These are phyloP conservation scores for Enteromius paludinosus DNA, from an alignment of 2,797 vertebrate species.

Conservation along the genomic window DNA sequence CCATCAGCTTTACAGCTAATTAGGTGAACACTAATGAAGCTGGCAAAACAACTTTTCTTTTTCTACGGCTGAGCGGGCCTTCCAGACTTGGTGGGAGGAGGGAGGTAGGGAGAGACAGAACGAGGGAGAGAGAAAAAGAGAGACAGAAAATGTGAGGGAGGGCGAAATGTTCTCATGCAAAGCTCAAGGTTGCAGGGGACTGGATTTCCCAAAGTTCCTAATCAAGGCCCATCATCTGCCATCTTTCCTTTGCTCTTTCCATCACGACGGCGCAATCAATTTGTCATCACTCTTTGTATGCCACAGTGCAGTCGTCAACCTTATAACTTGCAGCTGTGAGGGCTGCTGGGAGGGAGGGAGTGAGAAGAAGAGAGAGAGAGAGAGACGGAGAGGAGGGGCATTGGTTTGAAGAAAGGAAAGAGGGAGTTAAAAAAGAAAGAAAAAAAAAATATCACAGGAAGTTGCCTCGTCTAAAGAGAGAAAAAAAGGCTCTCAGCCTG, in stretches of 20 bases:
- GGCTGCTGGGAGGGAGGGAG: slow-evolving; percentile 66
- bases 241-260: slow-evolving; percentile 85
- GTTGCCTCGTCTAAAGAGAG: slow-evolving; percentile 78
- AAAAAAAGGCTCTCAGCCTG: slow-evolving; percentile 72
- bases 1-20: slow-evolving; percentile 99
- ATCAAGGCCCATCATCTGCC: slow-evolving; percentile 87
- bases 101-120: slow-evolving; percentile 42
- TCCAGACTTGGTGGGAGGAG: slow-evolving; percentile 76
- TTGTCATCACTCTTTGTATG: slow-evolving; percentile 90
- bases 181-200: slow-evolving; percentile 86
- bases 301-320: slow-evolving; percentile 87
- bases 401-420: slow-evolving; percentile 32
- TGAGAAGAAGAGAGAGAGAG: slow-evolving; percentile 33
- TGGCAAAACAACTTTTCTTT: slow-evolving; percentile 99
- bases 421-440: slow-evolving; percentile 38
- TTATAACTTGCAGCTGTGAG: slow-evolving; percentile 88
- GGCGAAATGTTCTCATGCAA: slow-evolving; percentile 74
- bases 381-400: slow-evolving; percentile 39
- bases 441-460: slow-evolving; percentile 67
- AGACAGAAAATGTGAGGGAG: slow-evolving; percentile 66
- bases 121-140: slow-evolving; percentile 45
- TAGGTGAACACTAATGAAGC: slow-evolving; percentile 99
- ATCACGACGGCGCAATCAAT: slow-evolving; percentile 90
- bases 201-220: slow-evolving; percentile 85
- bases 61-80: slow-evolving; percentile 92